Conservation (phyloP, 1,140 invertebrate genomes). For the Gerris buenoi region DNA sequence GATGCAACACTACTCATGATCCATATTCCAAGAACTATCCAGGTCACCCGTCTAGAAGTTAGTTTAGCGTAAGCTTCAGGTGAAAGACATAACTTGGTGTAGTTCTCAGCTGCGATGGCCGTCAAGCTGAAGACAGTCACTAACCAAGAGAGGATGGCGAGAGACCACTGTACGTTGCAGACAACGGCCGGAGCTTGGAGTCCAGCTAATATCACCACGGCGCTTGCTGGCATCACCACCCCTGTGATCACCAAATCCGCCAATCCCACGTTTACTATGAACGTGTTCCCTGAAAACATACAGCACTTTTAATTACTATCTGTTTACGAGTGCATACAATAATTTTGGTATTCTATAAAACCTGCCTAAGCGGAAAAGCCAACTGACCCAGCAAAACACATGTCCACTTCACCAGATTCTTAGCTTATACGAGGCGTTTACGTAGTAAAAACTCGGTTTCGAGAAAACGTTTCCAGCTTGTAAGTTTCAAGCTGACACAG, state of each 20-base stretch:
- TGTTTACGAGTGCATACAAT: background rate
- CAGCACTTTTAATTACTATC: background rate
- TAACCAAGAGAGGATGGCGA: slow-evolving; percentile 46
- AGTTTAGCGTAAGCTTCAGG: slow-evolving; percentile 35
- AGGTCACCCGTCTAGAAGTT: slow-evolving; percentile 36
- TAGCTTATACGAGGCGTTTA: background rate
- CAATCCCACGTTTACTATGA: slow-evolving; percentile 58
- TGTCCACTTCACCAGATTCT: background rate
- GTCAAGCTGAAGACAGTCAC: slow-evolving; percentile 46
- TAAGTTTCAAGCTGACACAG: no score
- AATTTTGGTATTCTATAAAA: no score
- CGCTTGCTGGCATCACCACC: slow-evolving; percentile 51
- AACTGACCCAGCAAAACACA: background rate
- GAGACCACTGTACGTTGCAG: slow-evolving; percentile 49
- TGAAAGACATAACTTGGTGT: slow-evolving; percentile 39
- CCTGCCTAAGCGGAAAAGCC: no score
- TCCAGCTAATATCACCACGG: slow-evolving; percentile 51
- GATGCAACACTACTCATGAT: slow-evolving; percentile 30
- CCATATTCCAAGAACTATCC: slow-evolving; percentile 37
- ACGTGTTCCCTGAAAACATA: slow-evolving; percentile 50
- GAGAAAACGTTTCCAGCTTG: background rate
- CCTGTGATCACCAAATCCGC: slow-evolving; percentile 57
- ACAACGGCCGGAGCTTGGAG: slow-evolving; percentile 40
- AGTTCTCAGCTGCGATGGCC: slow-evolving; percentile 47
- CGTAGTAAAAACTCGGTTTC: background rate